Evolutionary conservation across 1,140 invertebrate genomes (phyloP).

Genomic region (Acromyrmex charruanus): DNA sequence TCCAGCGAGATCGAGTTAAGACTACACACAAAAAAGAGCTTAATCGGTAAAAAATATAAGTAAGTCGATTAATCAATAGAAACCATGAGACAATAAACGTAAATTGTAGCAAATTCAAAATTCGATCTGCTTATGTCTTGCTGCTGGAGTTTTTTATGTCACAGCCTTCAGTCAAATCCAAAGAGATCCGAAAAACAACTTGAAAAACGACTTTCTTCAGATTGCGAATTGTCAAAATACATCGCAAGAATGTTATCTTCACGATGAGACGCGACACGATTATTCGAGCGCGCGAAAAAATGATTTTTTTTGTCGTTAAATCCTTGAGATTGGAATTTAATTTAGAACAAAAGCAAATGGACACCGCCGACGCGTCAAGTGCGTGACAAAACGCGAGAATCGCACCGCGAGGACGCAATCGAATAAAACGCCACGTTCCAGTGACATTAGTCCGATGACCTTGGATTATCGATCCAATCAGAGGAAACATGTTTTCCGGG

Average conservation of each 20-base stretch:
- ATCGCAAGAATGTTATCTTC: not conserved
- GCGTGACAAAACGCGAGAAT: not conserved
- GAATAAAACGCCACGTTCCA: slow-evolving; percentile 48
- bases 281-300: not conserved
- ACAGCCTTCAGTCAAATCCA: too few relatives aligned
- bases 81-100: too few relatives aligned
- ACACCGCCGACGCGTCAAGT: too few relatives aligned
- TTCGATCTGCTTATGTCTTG: too few relatives aligned
- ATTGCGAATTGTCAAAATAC: not conserved
- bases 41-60: too few relatives aligned
- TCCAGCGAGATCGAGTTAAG: too few relatives aligned
- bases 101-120: too few relatives aligned
- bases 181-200: not conserved
- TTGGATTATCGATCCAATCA: slow-evolving; percentile 63
- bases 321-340: not conserved
- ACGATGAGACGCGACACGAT: not conserved
- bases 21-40: too few relatives aligned
- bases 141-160: too few relatives aligned
- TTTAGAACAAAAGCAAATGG: not conserved
- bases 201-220: not conserved
- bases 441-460: slow-evolving; percentile 65
- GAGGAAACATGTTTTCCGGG: not conserved
- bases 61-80: too few relatives aligned
- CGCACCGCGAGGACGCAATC: not conserved
- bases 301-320: not conserved